Evolutionary conservation across 37 sponge, comb jelly and placozoan genomes (phyloP), one percentile per base, ranked within the genome.

Genomic region (Chondrilla cf. caribensis): DNA sequence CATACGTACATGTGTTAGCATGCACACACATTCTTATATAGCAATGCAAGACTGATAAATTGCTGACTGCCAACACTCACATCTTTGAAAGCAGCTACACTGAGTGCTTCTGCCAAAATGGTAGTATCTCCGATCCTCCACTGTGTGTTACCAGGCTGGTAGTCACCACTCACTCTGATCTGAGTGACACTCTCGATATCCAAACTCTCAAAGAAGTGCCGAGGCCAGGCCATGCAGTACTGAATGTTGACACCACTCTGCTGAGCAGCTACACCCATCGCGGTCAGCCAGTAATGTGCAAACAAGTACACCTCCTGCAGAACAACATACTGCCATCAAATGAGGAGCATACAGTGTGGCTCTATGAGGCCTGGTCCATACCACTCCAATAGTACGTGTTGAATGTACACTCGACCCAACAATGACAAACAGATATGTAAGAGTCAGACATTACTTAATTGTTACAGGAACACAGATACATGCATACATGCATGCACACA

Each of bases 141-240:
- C 78, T 93, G 90, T 1, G 57, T 28, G 84, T 89, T 93, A 68
- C 90, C 85, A 0, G 93, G 90, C 0, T 83, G 59, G 55, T 93
- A 93, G 71, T 93, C 93, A 82, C 51, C 82, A 58, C 87, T 89
- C 39, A 79, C 87, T 60, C 93, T 59, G 21, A 51, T 81, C 85
- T 93, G 93, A 0, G 93, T 93, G 28, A 93, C 93, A 11, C 60
- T 78, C 25, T 83, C 84, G 28, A 93, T 86, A 44, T 58, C 77
- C 71, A 89, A 42, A 54, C 82, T 81, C 65, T 93, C 89, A 2
- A 93, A 33, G 1, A 84, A 54, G 66, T 93, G 93, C 4, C 87
- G 73, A 22, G 90, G 81, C 85, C 84, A 89, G 1, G 93, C 70
- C 93, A 93, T 93, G 57, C 93, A 93, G 60, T 93, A 89, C 87